Percentiles rank a stretch among this genome's conserved stretches.
phyloP scores from a whole-genome alignment of 2,113 vertebrate genomes.

The Esox niger region DNA sequence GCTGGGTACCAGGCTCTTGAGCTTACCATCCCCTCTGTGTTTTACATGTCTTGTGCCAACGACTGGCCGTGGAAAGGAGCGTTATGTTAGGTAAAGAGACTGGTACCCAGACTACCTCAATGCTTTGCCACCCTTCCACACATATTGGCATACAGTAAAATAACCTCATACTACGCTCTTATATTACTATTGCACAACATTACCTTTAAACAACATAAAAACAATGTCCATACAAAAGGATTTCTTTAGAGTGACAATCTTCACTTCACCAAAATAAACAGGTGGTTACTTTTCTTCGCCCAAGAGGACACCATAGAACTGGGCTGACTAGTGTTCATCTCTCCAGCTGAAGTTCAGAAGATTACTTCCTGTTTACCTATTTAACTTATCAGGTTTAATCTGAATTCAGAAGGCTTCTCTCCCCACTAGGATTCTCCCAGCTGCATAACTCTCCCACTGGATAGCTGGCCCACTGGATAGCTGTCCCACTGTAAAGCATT shows the following conservation, averaged over 20 bases:
- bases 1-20: no score
- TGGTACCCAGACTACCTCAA: no score
- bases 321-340: neutral
- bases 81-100: no score
- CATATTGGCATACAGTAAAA: neutral
- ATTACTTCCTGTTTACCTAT: neutral
- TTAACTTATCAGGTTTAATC: neutral
- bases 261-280: slow-evolving; percentile 15
- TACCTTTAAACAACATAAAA: slow-evolving; percentile 18
- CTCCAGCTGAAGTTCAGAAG: neutral
- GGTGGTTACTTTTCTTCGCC: neutral
- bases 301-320: neutral
- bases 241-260: slow-evolving; percentile 29
- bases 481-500: neutral
- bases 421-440: neutral
- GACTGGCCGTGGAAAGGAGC: no score
- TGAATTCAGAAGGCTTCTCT: neutral
- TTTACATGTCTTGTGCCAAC: no score
- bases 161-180: slow-evolving; percentile 14
- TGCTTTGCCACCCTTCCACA: neutral
- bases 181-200: slow-evolving; percentile 44
- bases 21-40: no score
- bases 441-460: neutral
- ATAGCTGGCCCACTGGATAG: no score
- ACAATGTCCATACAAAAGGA: slow-evolving; percentile 21